Percentiles rank a stretch among this genome's conserved stretches.
Evolutionary conservation across 1,140 invertebrate species (phyloP).

Genomic region (Bombus waltoni): DNA sequence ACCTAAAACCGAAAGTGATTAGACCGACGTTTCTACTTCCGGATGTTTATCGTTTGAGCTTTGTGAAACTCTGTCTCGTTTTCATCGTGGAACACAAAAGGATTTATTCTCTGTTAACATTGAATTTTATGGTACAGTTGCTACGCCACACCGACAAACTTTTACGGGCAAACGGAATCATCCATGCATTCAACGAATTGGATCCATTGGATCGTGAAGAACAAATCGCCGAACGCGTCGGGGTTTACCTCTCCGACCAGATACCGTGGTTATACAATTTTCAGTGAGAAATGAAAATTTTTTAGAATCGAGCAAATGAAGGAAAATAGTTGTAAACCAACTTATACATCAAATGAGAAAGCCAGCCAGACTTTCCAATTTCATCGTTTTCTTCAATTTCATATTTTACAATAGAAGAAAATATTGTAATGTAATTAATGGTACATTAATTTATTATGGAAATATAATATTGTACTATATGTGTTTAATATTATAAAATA

Average conservation of each 20-base stretch:
- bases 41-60: background rate
- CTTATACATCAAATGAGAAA: background rate
- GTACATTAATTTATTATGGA: too few species aligned
- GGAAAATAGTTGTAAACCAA: background rate
- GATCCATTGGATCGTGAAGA: constrained; percentile 42
- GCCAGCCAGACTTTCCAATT: background rate
- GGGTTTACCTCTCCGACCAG: background rate
- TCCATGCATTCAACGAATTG: constrained; percentile 52
- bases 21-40: background rate
- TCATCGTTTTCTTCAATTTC: background rate
- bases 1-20: background rate
- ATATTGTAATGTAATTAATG: too few species aligned
- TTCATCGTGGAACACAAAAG: background rate
- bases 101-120: constrained; percentile 9
- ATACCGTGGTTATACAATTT: background rate
- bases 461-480: background rate
- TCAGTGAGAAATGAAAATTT: background rate
- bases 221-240: constrained; percentile 16
- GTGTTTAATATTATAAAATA: background rate
- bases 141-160: constrained; percentile 30
- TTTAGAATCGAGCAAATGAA: background rate
- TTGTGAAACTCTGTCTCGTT: background rate
- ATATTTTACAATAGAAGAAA: too few species aligned
- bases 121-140: constrained; percentile 49
- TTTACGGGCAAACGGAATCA: constrained; percentile 39